These are phyloP conservation scores for Cryptophagus acutangulus DNA, from an alignment of 2,888 invertebrate species.

Conservation along the genomic window DNA sequence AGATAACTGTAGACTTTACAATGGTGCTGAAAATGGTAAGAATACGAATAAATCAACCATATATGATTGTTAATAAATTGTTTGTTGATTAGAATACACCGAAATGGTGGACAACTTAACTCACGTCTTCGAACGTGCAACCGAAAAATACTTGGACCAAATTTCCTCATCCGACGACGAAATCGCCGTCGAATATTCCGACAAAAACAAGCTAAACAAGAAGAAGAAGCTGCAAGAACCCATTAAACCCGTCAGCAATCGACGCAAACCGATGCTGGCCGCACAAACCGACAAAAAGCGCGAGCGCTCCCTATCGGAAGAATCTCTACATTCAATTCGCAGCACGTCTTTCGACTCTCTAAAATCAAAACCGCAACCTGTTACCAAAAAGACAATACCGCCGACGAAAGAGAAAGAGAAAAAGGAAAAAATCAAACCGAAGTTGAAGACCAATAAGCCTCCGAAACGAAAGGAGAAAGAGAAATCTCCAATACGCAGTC, in stretches of 20 bases:
- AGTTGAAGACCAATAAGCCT: slow-evolving; percentile 7
- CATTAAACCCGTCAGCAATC: slow-evolving; percentile 25
- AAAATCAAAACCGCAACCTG: slow-evolving; percentile 12
- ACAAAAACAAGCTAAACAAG: slow-evolving; percentile 49
- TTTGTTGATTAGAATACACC: slow-evolving; percentile 66
- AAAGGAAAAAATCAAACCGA: slow-evolving; percentile 13
- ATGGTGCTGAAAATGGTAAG: slow-evolving; percentile 88
- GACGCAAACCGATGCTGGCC: slow-evolving; percentile 38
- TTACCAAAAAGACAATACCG: slow-evolving; percentile 11
- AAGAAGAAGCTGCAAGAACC: slow-evolving; percentile 17
- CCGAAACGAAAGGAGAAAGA: slow-evolving; percentile 26
- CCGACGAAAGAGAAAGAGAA: slow-evolving; percentile 17
- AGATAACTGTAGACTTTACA: slow-evolving; percentile 87
- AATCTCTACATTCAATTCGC: slow-evolving; percentile 22
- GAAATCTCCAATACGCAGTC: slow-evolving; percentile 29
- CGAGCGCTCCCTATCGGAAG: slow-evolving; percentile 37
- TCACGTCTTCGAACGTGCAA: slow-evolving; percentile 74
- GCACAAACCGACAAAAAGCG: slow-evolving; percentile 40
- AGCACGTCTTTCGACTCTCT: slow-evolving; percentile 12
- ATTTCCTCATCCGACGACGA: slow-evolving; percentile 76
- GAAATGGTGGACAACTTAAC: slow-evolving; percentile 82
- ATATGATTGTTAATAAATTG: slow-evolving; percentile 14
- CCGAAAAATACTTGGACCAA: slow-evolving; percentile 77
- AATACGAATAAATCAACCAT: slow-evolving; percentile 10
- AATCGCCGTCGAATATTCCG: slow-evolving; percentile 62